Evolutionary conservation across 2,888 invertebrate species (phyloP).

Genomic region (Hyposoter dolosus): DNA sequence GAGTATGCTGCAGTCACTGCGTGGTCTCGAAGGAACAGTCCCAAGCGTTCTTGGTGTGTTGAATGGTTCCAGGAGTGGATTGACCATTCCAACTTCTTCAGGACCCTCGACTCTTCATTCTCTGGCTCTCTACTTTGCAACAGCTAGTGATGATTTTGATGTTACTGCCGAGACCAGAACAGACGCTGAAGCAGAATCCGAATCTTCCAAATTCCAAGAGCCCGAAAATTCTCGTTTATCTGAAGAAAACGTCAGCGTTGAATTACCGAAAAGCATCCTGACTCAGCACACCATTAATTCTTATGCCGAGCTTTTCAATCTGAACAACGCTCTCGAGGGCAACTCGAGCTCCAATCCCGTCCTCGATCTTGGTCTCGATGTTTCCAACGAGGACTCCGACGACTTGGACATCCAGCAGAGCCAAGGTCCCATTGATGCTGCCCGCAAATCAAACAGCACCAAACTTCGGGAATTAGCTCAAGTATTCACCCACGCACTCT

Average conservation of each 20-base stretch:
- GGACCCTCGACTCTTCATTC: slow-evolving; percentile 92
- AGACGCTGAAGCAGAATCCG: slow-evolving; percentile 70
- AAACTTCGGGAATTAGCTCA: slow-evolving; percentile 91
- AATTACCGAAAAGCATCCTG: slow-evolving; percentile 87
- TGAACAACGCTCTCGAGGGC: slow-evolving; percentile 80
- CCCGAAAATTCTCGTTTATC: slow-evolving; percentile 47
- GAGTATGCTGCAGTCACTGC: slow-evolving; percentile 89
- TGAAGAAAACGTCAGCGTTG: slow-evolving; percentile 78
- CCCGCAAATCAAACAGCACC: slow-evolving; percentile 86
- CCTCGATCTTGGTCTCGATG: slow-evolving; percentile 71
- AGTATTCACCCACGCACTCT: slow-evolving; percentile 93
- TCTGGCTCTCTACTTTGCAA: slow-evolving; percentile 92
- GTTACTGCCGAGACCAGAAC: slow-evolving; percentile 81
- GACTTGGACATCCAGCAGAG: slow-evolving; percentile 88
- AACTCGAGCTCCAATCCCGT: slow-evolving; percentile 65
- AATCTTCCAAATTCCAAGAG: slow-evolving; percentile 31
- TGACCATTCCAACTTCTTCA: slow-evolving; percentile 90
- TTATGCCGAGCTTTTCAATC: slow-evolving; percentile 86
- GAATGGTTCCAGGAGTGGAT: slow-evolving; percentile 87
- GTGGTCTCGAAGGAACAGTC: slow-evolving; percentile 86
- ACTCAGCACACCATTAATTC: slow-evolving; percentile 89
- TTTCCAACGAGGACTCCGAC: slow-evolving; percentile 79
- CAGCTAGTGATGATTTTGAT: slow-evolving; percentile 87
- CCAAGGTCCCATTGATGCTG: slow-evolving; percentile 87
- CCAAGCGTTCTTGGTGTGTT: slow-evolving; percentile 76